Base-by-base conservation (phyloP, 2,797 vertebrate species). In the Amblyopsis hoosieri region DNA sequence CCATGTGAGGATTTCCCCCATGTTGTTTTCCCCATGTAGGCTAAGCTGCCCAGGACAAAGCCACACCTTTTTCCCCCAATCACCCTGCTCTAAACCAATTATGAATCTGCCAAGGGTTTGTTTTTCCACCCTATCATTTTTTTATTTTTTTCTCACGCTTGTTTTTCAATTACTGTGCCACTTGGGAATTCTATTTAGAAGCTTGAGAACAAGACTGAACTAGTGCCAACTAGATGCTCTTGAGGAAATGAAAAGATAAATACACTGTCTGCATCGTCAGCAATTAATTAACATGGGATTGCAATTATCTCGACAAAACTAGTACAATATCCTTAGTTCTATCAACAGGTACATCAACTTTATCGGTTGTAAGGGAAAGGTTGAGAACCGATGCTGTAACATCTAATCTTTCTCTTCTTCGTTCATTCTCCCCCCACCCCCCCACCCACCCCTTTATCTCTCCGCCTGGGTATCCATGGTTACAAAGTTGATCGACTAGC, bases 401-500 rank as follows among this genome's bases (percentile, higher is more conserved):
- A 3, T 59, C 53, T 67, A 33, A 47, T 57, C 47, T 57, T 19
- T 51, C 17, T 23, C 12, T 29, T 23, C 23, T 48, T 58, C 17
- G 54, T 46, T 54, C 53, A 57, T 17, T 83, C 90, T 83, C 89
- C 78, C 80, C 42, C 13, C 17, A 12, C 80, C 89, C 23, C 3
- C 23, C 3, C n/a, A n/a, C n/a, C 23, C 23, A 4, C 82, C 88
- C 79, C 77, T 12, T 64, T 62, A 54, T 58, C 87, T 88, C 86
- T 81, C 85, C 82, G 79, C 80, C 83, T 91, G 67, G 70, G 92
- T 94, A 90, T 89, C 90, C 91, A 94, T 94, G 92, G 93, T 83
- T 88, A 94, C 92, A 81, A 90, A 85, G 87, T 92, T 89, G 89
- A 95, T 94, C 89, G 92, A 94, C 95, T 92, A 92, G 89, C 91